These are phyloP conservation scores for Synaphobranchus kaupii DNA, from an alignment of 2,797 vertebrate species.

Conservation along the genomic window DNA sequence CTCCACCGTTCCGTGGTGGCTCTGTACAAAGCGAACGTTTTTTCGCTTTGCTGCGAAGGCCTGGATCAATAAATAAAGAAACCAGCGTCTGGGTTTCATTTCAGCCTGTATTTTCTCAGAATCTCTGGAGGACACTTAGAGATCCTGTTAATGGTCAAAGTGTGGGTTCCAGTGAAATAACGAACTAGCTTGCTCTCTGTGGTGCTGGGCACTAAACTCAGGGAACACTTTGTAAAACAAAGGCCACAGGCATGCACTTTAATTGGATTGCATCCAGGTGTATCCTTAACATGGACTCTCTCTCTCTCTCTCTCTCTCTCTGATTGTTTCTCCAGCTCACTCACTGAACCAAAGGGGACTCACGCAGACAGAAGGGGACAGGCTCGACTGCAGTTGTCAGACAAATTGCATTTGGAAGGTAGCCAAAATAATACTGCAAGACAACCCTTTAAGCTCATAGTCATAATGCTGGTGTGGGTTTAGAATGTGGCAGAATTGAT, in stretches of 20 bases:
- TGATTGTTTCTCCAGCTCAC: conserved; percentile 21
- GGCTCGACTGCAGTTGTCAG: conserved; percentile 3
- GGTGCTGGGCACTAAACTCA: conserved; percentile 47
- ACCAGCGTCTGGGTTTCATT: conserved; percentile 64
- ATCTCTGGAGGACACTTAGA: conserved; percentile 70
- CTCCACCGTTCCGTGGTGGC: not conserved
- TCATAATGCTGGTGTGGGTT: conserved; percentile 5
- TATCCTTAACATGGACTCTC: conserved; percentile 29
- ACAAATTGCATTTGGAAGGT: conserved; percentile 5
- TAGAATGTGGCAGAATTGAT: not conserved
- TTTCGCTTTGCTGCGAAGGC: not conserved
- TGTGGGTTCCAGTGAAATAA: conserved; percentile 78
- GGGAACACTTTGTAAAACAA: conserved; percentile 62
- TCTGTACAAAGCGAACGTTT: not conserved
- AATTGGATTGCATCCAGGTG: conserved; percentile 76
- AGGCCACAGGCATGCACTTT: conserved; percentile 63
- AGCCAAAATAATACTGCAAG: conserved; percentile 14
- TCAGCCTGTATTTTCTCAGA: conserved; percentile 50
- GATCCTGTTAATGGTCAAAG: conserved; percentile 73
- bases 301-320: conserved; percentile 29
- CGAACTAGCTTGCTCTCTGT: conserved; percentile 61
- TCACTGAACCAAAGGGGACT: conserved; percentile 33
- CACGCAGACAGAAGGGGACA: conserved; percentile 15
- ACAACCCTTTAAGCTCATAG: conserved; percentile 38
- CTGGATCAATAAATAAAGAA: conserved; percentile 62